Evolutionary conservation across 2,888 invertebrate genomes (phyloP), one percentile per base, ranked within the genome.

Genomic region (Oscheius sp.): DNA sequence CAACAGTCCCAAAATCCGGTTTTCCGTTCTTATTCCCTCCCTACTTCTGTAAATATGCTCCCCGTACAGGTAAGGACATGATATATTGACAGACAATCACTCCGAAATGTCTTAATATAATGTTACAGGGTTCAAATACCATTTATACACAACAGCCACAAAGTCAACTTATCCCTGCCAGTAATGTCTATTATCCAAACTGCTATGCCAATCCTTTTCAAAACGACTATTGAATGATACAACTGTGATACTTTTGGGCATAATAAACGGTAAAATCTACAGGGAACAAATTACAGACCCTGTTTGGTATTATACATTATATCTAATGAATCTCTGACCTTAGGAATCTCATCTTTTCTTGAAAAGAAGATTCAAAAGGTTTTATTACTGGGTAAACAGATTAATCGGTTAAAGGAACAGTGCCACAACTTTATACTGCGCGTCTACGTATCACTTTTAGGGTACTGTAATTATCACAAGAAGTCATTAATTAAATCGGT

Each of bases 111-210:
- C 8, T 9, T 36, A 36, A 8, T 9, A 36, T 36, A 8, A 8
- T 14, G 8, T 36, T 36, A 9, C 36, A 36, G 36, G 36, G 36
- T 14, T 9, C 36, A 8, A 36, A 36, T 36, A 14, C 8, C 36
- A 8, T 9, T 36, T 36, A 36, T 36, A 8, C n/a, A n/a, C n/a
- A 36, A 36, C 36, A 36, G 36, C 36, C 36, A 14, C 36, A 36
- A 8, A 36, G 36, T 9, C 36, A 36, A 14, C 36, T 14, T 14
- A 36, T 14, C 36, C 47, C 47, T 24, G 12, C 47, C 17, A 47
- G 47, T 1, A 47, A 47, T 47, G 47, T 33, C 32, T 59, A 59
- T 41, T 59, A 59, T 44, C 59, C 59, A 12, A 59, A 59, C 26
- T 59, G 59, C 20, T 59, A 54, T 17, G 14, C 32, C 38, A 59